phyloP scores from a whole-genome alignment of 2,888 invertebrate species.

The Drosophila macrospina region DNA sequence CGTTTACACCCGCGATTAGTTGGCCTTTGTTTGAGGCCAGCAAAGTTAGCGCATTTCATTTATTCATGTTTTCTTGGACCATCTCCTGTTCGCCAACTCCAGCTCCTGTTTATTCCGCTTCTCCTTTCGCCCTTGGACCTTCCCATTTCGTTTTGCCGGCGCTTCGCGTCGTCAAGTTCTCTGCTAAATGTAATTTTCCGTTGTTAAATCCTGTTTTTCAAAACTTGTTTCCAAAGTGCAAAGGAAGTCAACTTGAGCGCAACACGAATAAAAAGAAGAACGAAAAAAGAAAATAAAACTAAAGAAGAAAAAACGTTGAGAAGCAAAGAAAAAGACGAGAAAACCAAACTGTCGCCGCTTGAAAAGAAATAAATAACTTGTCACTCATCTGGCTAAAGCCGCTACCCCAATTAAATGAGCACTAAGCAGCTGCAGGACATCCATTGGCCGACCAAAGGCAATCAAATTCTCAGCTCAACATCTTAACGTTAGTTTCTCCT shows the following conservation, averaged over 20 bases:
- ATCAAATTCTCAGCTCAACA: constrained; percentile 8
- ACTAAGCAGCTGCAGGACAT: constrained; percentile 41
- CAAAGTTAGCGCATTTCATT: constrained; percentile 78
- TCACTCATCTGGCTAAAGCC: constrained; percentile 30
- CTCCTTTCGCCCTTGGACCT: constrained; percentile 6
- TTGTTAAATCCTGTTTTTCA: constrained; percentile 81
- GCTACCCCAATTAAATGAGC: constrained; percentile 13
- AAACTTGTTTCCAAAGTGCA: constrained; percentile 79
- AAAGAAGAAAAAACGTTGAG: constrained; percentile 13
- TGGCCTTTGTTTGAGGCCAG: constrained; percentile 68
- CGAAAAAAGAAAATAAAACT: constrained; percentile 18
- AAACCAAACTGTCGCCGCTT: constrained; percentile 32
- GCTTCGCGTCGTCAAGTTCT: constrained; percentile 48
- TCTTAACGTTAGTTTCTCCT: constrained; percentile 28
- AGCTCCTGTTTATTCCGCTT: neutral
- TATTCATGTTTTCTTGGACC: constrained; percentile 76
- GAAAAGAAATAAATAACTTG: constrained; percentile 58
- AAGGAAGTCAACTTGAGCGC: constrained; percentile 78
- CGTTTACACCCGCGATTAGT: constrained; percentile 75
- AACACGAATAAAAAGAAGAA: constrained; percentile 54
- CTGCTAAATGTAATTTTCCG: constrained; percentile 81
- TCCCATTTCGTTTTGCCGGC: constrained; percentile 17
- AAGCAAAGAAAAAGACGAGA: constrained; percentile 18
- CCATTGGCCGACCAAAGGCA: constrained; percentile 22
- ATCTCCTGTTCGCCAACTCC: constrained; percentile 25